A percentile compares a stretch with the other conserved stretches of the same genome.
Evolutionary conservation across 2,113 vertebrate species (phyloP).

Genomic region (Neotragus moschatus): DNA sequence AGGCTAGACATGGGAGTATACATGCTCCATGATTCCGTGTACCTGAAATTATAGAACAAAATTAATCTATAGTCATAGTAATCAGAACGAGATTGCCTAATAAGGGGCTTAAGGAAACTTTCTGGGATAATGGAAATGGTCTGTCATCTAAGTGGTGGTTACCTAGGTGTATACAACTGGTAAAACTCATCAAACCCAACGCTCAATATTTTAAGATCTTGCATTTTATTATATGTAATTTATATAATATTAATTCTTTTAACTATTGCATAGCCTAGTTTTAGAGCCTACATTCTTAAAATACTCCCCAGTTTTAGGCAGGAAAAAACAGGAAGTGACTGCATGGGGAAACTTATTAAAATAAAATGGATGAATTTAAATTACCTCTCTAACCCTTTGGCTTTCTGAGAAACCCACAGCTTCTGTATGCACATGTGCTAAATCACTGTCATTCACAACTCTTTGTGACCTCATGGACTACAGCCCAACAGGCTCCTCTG

Average conservation of each 20-base stretch:
- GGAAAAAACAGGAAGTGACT: background rate
- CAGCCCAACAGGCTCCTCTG: background rate
- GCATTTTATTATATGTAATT: background rate
- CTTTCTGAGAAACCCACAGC: background rate
- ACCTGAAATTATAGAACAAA: background rate
- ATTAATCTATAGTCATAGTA: background rate
- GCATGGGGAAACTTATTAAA: background rate
- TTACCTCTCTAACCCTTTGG: background rate
- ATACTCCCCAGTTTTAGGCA: background rate
- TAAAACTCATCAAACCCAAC: background rate
- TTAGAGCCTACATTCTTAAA: background rate
- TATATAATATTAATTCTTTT: background rate
- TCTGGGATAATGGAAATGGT: background rate
- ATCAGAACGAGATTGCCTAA: background rate
- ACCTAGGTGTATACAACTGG: background rate
- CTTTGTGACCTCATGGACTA: background rate
- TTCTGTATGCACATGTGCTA: background rate
- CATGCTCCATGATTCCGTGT: background rate
- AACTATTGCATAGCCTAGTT: background rate
- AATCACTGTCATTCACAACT: background rate
- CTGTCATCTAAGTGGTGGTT: background rate
- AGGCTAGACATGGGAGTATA: background rate
- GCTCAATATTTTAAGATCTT: background rate
- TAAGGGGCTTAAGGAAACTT: background rate
- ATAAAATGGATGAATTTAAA: background rate